Percentiles rank a stretch among this genome's conserved stretches.
These are phyloP conservation scores for Florisuga fusca DNA, from an alignment of 2,797 vertebrate species.

Conservation along the genomic window DNA sequence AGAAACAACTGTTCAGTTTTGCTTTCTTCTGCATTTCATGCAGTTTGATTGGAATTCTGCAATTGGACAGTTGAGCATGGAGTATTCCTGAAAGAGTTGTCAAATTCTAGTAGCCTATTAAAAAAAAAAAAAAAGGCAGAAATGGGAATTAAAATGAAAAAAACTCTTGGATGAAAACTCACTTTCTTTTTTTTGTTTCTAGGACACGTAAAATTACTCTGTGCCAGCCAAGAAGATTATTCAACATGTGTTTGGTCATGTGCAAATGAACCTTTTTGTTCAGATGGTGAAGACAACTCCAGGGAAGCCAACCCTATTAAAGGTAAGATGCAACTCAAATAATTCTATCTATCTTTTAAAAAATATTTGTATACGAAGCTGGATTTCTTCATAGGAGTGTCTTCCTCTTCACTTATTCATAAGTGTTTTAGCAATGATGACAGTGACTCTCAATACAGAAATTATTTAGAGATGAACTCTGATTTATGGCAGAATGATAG, in stretches of 20 bases:
- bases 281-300: background rate
- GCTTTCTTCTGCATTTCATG: background rate
- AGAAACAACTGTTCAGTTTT: background rate
- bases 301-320: constrained; percentile 1
- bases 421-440: background rate
- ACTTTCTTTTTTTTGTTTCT: constrained; percentile 46
- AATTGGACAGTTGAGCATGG: background rate
- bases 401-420: background rate
- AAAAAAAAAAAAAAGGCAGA: background rate
- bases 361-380: background rate
- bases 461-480: constrained; percentile 2
- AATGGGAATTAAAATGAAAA: constrained; percentile 5
- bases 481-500: constrained; percentile 10
- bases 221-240: constrained; percentile 24
- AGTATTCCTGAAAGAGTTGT: constrained; percentile 5
- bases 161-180: constrained; percentile 38
- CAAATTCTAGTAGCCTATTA: background rate
- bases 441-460: background rate
- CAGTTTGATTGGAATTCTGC: background rate
- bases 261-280: constrained; percentile 5
- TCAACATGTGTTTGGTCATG: background rate
- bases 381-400: background rate
- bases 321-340: background rate
- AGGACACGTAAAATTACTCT: constrained; percentile 24
- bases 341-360: background rate